Evolutionary conservation across 1,140 invertebrate genomes (phyloP).

Genomic region (Melipona quadrifasciata): DNA sequence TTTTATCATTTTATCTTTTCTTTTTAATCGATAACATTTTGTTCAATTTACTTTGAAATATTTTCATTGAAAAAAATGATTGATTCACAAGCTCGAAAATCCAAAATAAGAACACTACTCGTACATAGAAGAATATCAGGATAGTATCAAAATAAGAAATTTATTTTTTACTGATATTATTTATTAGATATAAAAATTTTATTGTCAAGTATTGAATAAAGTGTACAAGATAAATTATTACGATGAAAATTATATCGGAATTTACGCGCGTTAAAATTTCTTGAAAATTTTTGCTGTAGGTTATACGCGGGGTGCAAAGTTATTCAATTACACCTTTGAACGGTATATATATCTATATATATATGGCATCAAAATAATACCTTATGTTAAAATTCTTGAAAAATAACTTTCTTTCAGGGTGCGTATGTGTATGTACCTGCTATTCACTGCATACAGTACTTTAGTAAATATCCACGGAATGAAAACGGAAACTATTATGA

Average conservation of each 20-base stretch:
- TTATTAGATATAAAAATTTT: neutral
- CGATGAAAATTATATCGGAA: neutral
- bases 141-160: neutral
- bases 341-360: neutral
- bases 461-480: slow-evolving; percentile 1
- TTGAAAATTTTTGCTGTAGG: neutral
- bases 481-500: neutral
- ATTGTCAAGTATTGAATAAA: neutral
- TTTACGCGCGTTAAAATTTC: neutral
- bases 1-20: neutral
- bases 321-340: neutral
- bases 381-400: neutral
- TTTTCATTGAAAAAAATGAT: neutral
- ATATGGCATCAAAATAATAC: slow-evolving; percentile 45
- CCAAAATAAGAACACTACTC: neutral
- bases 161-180: neutral
- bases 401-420: slow-evolving; percentile 2
- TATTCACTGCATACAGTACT: neutral
- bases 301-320: neutral
- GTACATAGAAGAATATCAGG: neutral
- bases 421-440: neutral
- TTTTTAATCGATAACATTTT: neutral
- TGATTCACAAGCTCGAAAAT: neutral
- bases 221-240: neutral
- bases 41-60: neutral